phyloP scores from a whole-genome alignment of 2,113 vertebrate species.

The Poeciliopsis prolifica region DNA sequence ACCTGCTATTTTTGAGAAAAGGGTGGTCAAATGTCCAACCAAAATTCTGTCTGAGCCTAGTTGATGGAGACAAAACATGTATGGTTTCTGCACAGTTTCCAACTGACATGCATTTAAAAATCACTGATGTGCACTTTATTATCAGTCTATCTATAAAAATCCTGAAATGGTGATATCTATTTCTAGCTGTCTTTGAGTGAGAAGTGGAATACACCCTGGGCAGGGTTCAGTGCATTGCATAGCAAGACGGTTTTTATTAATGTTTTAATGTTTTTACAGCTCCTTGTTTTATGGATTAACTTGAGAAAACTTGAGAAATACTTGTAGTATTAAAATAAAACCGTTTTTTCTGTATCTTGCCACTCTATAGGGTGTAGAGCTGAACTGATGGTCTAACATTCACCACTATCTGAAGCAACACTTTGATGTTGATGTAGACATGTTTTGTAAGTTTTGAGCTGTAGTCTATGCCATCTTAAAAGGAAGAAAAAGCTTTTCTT shows the following conservation, averaged over 20 bases:
- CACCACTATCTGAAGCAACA: constrained; percentile 20
- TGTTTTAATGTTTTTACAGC: not conserved
- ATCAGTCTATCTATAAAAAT: too few species aligned
- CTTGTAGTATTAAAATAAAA: not conserved
- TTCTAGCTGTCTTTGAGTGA: too few species aligned
- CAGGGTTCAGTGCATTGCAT: too few species aligned
- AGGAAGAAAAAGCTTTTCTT: constrained; percentile 43
- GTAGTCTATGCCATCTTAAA: constrained; percentile 28
- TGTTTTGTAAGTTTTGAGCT: constrained; percentile 41
- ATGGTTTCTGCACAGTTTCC: too few species aligned
- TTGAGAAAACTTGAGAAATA: not conserved
- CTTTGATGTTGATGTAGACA: constrained; percentile 55
- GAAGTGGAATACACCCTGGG: too few species aligned
- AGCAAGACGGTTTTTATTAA: not conserved
- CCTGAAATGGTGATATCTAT: too few species aligned
- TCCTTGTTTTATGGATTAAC: not conserved
- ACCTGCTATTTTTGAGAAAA: too few species aligned
- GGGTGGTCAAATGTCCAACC: too few species aligned
- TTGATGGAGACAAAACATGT: too few species aligned
- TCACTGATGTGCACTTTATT: too few species aligned
- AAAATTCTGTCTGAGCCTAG: too few species aligned
- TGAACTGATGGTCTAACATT: constrained; percentile 7
- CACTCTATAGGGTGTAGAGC: not conserved
- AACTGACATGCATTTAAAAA: too few species aligned
- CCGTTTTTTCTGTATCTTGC: not conserved